phyloP scores from a whole-genome alignment of 2,797 vertebrate genomes.

The Tragelaphus oryx region DNA sequence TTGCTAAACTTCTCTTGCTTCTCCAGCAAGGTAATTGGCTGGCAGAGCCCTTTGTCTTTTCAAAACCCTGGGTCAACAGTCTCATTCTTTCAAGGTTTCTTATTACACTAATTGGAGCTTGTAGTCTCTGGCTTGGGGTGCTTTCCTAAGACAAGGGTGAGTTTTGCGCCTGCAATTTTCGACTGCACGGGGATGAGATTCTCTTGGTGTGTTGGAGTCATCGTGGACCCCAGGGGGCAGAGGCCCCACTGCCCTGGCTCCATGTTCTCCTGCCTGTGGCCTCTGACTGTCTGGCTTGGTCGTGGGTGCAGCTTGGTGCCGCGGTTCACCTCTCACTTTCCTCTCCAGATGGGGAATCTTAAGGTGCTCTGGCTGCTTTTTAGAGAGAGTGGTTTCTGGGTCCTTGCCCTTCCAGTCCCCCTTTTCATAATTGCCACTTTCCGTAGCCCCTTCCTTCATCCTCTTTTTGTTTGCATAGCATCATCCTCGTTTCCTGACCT shows the following conservation, averaged over 20 bases:
- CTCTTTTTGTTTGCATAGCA: neutral
- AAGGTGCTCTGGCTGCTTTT: neutral
- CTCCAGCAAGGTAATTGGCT: conserved; percentile 21
- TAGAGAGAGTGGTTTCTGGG: neutral
- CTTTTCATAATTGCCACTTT: neutral
- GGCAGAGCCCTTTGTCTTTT: neutral
- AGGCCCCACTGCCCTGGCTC: too few species aligned
- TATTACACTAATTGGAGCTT: conserved; percentile 8
- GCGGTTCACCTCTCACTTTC: too few species aligned
- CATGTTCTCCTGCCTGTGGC: neutral
- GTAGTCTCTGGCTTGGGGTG: neutral
- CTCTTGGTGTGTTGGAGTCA: neutral
- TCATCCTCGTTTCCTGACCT: neutral
- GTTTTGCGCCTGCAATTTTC: neutral
- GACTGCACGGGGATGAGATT: neutral
- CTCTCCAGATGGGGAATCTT: neutral
- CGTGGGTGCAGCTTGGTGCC: too few species aligned
- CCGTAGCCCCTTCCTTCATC: too few species aligned
- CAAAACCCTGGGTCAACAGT: conserved; percentile 17
- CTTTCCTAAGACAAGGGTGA: conserved; percentile 13
- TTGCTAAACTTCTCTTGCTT: conserved; percentile 39
- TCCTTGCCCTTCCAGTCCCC: neutral
- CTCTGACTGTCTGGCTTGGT: neutral
- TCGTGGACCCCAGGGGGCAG: rapidly evolving
- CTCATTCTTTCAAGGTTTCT: neutral